Evolutionary conservation across 1,140 invertebrate genomes (phyloP).

Genomic region (Pseudomyrmex concolor): DNA sequence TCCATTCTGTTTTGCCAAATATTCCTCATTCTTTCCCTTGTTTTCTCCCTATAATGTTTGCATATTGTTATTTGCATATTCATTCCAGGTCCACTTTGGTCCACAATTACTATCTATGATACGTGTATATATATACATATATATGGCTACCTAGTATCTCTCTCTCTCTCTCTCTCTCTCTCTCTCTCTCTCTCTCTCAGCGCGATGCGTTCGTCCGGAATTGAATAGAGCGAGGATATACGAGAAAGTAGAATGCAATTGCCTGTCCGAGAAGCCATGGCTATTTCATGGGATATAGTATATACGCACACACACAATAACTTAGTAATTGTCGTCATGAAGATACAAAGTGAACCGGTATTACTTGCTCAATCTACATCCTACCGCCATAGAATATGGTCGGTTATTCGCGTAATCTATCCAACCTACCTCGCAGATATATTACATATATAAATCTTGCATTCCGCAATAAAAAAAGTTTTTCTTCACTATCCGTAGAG

Average conservation of each 20-base stretch:
- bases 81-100: conserved; percentile 31
- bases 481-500: neutral
- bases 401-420: neutral
- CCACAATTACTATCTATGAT: conserved; percentile 36
- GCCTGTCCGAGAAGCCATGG: conserved; percentile 15
- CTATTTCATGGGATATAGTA: conserved; percentile 18
- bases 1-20: neutral
- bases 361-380: conserved; percentile 8
- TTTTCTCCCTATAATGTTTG: conserved; percentile 37
- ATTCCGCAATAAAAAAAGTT: neutral
- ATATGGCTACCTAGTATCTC: neutral
- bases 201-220: neutral
- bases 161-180: neutral
- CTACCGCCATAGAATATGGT: neutral
- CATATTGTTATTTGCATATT: conserved; percentile 59
- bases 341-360: conserved; percentile 39
- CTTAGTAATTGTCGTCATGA: conserved; percentile 43
- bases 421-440: neutral
- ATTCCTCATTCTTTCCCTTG: neutral
- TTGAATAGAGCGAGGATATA: conserved; percentile 57
- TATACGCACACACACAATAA: conserved; percentile 34
- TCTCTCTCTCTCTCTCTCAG: neutral
- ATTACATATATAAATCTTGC: conserved; percentile 20
- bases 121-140: too few relatives aligned
- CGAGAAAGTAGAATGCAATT: conserved; percentile 55